Evolutionary conservation across 1,140 invertebrate genomes (phyloP).

Genomic region (Philotrypesis tridentata): DNA sequence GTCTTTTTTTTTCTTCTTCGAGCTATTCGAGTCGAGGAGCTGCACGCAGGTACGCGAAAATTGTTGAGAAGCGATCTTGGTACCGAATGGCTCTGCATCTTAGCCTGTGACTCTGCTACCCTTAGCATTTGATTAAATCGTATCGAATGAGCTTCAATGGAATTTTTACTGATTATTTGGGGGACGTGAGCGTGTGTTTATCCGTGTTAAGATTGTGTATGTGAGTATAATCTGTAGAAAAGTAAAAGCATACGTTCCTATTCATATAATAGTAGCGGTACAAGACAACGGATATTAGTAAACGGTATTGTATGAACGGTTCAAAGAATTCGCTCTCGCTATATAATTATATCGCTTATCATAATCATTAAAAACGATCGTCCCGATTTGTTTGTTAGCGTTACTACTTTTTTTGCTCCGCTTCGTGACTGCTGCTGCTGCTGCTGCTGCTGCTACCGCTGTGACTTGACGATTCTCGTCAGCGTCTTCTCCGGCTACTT

Average conservation of each 20-base stretch:
- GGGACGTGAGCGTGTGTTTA: not conserved
- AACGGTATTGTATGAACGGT: conserved; percentile 35
- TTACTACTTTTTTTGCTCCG: not conserved
- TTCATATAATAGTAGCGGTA: not conserved
- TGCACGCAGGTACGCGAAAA: conserved; percentile 6
- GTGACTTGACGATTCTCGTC: conserved; percentile 6
- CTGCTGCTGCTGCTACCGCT: not conserved
- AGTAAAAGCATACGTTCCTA: conserved; percentile 1
- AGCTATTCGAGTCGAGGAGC: not conserved
- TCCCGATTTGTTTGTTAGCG: not conserved
- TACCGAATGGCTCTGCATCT: conserved; percentile 13
- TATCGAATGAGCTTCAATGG: not conserved
- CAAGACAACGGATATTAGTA: conserved; percentile 34
- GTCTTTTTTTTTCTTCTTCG: not conserved
- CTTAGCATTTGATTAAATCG: not conserved
- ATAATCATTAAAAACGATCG: conserved; percentile 13
- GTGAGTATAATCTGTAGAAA: not conserved
- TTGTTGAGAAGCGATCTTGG: conserved; percentile 40
- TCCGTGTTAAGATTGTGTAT: too few species aligned
- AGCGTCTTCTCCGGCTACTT: conserved; percentile 12
- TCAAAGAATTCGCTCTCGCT: conserved; percentile 36
- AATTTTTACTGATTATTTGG: not conserved
- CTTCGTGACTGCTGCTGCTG: conserved; percentile 13
- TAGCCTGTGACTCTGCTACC: conserved; percentile 37
- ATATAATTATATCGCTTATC: conserved; percentile 32